Conservation (phyloP, 2,113 vertebrate genomes). For the Epinephelus cyanopodus region DNA sequence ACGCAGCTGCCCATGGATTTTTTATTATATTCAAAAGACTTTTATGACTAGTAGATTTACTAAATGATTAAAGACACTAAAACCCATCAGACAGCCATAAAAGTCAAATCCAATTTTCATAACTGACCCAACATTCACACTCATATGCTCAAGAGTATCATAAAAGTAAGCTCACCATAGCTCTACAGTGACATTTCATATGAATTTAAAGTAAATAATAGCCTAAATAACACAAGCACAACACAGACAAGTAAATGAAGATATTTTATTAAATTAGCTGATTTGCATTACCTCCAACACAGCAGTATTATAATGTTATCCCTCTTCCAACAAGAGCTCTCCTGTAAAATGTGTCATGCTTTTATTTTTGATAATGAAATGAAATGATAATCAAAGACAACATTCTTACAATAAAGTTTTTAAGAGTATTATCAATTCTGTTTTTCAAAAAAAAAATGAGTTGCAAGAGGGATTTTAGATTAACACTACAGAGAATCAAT, state of each 20-base stretch:
- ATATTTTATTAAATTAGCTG: conserved; percentile 50
- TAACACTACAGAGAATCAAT: not conserved
- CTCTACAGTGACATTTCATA: not conserved
- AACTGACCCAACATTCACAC: conserved; percentile 30
- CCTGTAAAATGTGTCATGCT: not conserved
- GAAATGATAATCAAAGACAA: not conserved
- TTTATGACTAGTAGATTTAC: conserved; percentile 18
- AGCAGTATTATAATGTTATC: not conserved
- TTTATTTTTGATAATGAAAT: not conserved
- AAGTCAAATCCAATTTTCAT: conserved; percentile 43
- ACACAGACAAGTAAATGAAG: not conserved
- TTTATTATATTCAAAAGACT: conserved; percentile 21
- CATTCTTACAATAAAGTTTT: not conserved
- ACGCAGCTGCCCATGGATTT: not conserved
- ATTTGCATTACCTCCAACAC: conserved; percentile 12
- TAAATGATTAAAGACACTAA: conserved; percentile 38
- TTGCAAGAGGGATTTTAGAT: not conserved
- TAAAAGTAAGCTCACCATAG: not conserved
- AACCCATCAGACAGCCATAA: conserved; percentile 27
- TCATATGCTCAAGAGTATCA: not conserved
- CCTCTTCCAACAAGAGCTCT: not conserved
- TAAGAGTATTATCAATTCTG: not conserved
- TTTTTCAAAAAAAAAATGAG: not conserved
- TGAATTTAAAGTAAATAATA: not conserved
- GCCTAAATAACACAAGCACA: conserved; percentile 20